These are phyloP conservation scores for Labrus mixtus DNA, from an alignment of 2,113 vertebrate genomes.

Conservation along the genomic window DNA sequence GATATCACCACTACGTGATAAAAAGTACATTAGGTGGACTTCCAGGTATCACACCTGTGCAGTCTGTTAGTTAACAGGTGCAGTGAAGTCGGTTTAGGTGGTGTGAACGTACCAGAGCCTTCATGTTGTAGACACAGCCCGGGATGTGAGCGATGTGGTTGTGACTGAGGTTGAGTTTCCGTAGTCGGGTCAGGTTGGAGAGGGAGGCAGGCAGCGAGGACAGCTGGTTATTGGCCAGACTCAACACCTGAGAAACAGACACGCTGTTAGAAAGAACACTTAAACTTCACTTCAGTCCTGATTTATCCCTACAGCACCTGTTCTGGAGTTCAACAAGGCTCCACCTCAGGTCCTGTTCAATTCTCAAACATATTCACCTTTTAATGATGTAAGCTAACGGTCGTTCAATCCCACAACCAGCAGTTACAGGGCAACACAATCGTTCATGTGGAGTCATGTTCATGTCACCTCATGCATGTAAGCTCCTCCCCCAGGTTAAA, in stretches of 20 bases:
- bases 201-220: conserved; percentile 85
- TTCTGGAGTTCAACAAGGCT: not conserved
- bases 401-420: no score
- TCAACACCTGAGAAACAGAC: conserved; percentile 80
- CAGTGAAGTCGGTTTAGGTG: no score
- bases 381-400: no score
- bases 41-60: no score
- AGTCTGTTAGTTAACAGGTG: no score
- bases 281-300: not conserved
- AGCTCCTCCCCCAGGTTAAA: no score
- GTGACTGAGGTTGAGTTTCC: conserved; percentile 93
- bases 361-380: not conserved
- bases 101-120: conserved; percentile 76
- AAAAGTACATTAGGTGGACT: no score
- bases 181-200: conserved; percentile 82
- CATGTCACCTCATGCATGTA: no score
- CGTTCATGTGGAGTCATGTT: no score
- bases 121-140: conserved; percentile 87
- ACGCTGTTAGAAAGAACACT: not conserved
- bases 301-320: not conserved
- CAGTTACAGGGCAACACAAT: no score
- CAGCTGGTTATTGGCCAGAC: conserved; percentile 90
- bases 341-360: not conserved
- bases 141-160: conserved; percentile 89
- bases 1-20: no score